Evolutionary conservation across 2,888 invertebrate genomes (phyloP), one percentile per base, ranked within the genome.

Genomic region (Thera obeliscata): DNA sequence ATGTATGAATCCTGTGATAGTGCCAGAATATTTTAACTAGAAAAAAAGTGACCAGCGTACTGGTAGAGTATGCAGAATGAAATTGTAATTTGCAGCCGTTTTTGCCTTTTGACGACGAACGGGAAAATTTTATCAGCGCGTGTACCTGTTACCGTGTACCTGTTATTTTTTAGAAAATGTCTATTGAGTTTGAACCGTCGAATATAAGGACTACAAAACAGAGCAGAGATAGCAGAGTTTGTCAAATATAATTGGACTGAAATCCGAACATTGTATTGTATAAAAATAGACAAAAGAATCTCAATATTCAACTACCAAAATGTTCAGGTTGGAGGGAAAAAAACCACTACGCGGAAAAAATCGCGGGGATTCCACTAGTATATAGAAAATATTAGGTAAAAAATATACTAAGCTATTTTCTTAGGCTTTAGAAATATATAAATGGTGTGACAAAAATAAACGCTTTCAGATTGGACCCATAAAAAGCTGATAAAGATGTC

Each of bases 1-100:
- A 86, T 87, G 91, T 89, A 87, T 87, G 83, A 88, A 88, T 91
- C 90, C 91, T 84, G 87, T 82, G 90, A 91, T 90, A 88, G 81
- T 79, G 82, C 74, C 73, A 82, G 83, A 87, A 87, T 87, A 86
- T 86, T 87, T 89, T 84, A 83, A 88, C 79, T 86, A 86, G 85
- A 82, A 83, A 78, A 59, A 81, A 81, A 81, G 76, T 78, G 79
- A 77, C 78, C 78, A 74, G 74, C 43, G 75, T 69, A 67, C 78
- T 46, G 81, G 79, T 75, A 77, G 22, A 1, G 73, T 76, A 35
- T 61, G 75, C 75, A 72, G 78, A 74, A 78, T 79, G 78, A 77
- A 80, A 78, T 81, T 79, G 73, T 77, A 74, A 82, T 80, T 81
- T 65, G 59, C 64, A 57, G 63, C 56, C 60, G 61, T 65, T 70